Base-by-base conservation (phyloP, 2,797 vertebrate genomes). In the Brachyrhaphis roseni region DNA sequence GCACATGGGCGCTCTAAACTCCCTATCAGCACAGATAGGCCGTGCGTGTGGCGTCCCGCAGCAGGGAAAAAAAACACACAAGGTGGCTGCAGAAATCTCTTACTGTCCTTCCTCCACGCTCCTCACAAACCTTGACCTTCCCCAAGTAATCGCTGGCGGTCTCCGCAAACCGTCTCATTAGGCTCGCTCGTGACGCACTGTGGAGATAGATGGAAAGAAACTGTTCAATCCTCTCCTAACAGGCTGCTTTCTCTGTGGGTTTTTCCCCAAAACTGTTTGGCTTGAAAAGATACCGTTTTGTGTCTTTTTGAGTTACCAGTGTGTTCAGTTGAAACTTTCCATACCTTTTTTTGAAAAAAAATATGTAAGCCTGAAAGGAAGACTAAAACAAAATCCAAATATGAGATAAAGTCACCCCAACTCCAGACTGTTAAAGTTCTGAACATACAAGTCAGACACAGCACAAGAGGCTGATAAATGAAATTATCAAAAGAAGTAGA, bases 241-340 rank as follows among this genome's bases (percentile, higher is more conserved):
- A 12, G 55, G 76, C 93, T 94, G 91, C 93, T 92, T 91, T 95
- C 94, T 93, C 91, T 94, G 94, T 93, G 91, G 51, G 47, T 70
- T 95, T 92, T 90, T 90, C 86, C 89, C 51, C 51, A 26, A 95
- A 92, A 92, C 89, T 91, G 68, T 88, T 84, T 81, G 64, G 91
- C 84, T 88, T 90, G 95, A 96, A 93, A 95, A 87, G 94, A 34
- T 97, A 96, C 96, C 97, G 96, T 97, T 97, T 96, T 97, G 94
- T 90, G 2, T 90, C 90, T 41, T 90, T 85, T 94, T 55, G 39
- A n/a, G 86, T 82, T 85, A 86, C 82, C 72, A 84, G 84, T 57
- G 83, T 78, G 77, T 84, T 87, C 84, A 43, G 78, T 85, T 82
- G 76, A 84, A 90, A 84, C 5, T 55, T 49, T 47, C 11, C 70